Conservation (phyloP, 2,888 invertebrate species). For the Eristalinus sepulchralis region DNA sequence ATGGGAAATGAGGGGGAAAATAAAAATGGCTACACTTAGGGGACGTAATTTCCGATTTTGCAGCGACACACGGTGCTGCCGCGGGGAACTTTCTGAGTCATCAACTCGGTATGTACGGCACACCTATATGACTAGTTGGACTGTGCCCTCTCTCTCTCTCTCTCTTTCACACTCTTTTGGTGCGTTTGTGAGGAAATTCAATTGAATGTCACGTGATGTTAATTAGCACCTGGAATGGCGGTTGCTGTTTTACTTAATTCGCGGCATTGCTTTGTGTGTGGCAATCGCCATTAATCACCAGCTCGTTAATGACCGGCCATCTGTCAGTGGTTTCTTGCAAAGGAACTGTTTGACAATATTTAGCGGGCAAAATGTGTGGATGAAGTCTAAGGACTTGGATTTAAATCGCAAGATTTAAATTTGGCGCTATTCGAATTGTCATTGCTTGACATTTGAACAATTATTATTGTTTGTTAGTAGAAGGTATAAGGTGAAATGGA, state of each 20-base stretch:
- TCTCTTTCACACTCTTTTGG: neutral
- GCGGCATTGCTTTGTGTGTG: neutral
- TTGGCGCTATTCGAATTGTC: too few species aligned
- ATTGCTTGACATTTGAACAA: too few species aligned
- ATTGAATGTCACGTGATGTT: neutral
- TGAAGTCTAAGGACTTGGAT: too few species aligned
- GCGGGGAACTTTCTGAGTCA: neutral
- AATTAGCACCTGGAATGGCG: neutral
- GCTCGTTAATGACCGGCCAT: neutral
- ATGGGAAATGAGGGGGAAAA: neutral
- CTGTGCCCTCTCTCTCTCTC: neutral
- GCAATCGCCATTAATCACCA: neutral
- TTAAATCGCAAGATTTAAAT: too few species aligned
- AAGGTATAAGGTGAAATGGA: too few species aligned
- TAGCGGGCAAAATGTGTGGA: too few species aligned
- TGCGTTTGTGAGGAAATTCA: neutral
- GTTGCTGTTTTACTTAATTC: neutral
- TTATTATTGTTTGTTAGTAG: too few species aligned
- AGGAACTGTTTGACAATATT: too few species aligned
- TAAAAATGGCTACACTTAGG: neutral
- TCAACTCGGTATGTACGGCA: neutral
- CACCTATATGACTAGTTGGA: neutral
- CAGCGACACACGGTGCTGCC: neutral
- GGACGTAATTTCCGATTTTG: conserved; percentile 12
- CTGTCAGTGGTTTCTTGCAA: neutral